A percentile compares a stretch with the other conserved stretches of the same genome.
Conservation (phyloP, 2,888 invertebrate genomes). For the Ctenicera cuprea region DNA sequence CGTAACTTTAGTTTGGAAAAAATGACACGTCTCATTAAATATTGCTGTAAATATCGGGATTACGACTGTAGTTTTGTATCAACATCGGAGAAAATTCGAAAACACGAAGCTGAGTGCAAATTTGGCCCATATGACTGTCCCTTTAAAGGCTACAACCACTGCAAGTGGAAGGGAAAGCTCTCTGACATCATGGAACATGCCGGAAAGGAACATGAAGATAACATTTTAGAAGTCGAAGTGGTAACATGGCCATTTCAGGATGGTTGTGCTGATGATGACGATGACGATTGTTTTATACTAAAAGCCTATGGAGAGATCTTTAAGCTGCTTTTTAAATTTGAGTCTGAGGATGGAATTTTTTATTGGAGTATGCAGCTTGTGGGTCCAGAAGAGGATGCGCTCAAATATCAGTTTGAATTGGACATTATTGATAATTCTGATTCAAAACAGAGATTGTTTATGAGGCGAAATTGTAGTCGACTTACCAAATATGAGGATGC, state of each 20-base stretch:
- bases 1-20: slow-evolving; percentile 66
- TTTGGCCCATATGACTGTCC: slow-evolving; percentile 57
- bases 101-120: slow-evolving; percentile 56
- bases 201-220: slow-evolving; percentile 61
- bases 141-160: slow-evolving; percentile 49
- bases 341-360: slow-evolving; percentile 53
- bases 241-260: slow-evolving; percentile 56
- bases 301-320: slow-evolving; percentile 60
- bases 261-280: slow-evolving; percentile 23
- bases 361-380: slow-evolving; percentile 64
- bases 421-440: slow-evolving; percentile 58
- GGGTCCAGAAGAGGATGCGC: slow-evolving; percentile 60
- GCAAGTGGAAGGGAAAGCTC: slow-evolving; percentile 56
- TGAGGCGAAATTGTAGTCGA: slow-evolving; percentile 22
- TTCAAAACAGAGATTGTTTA: slow-evolving; percentile 27
- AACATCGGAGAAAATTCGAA: slow-evolving; percentile 46
- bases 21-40: slow-evolving; percentile 62
- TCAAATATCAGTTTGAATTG: slow-evolving; percentile 64
- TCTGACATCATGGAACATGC: slow-evolving; percentile 54
- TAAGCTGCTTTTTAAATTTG: slow-evolving; percentile 60
- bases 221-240: slow-evolving; percentile 61
- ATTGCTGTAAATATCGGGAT: slow-evolving; percentile 64
- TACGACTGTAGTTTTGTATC: slow-evolving; percentile 61
- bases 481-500: slow-evolving; percentile 15
- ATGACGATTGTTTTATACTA: slow-evolving; percentile 62